Conservation (phyloP, 2,113 vertebrate species). For the Todiramphus saurophagus region DNA sequence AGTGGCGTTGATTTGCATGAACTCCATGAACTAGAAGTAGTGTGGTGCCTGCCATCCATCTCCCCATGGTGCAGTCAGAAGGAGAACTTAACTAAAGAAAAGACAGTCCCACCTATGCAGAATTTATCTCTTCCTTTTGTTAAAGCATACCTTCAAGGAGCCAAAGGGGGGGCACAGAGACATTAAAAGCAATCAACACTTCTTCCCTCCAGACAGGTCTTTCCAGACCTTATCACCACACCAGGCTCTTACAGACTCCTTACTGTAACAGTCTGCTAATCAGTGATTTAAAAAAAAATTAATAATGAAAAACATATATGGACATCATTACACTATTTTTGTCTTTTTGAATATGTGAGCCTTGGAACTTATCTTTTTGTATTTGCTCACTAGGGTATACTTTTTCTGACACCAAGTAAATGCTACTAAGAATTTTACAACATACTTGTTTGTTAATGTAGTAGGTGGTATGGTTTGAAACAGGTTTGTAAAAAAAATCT, state of each 20-base stretch:
- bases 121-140: too few relatives aligned
- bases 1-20: too few relatives aligned
- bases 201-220: too few relatives aligned
- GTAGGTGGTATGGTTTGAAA: not conserved
- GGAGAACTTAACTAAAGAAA: too few relatives aligned
- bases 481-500: not conserved
- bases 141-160: too few relatives aligned
- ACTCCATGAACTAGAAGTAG: too few relatives aligned
- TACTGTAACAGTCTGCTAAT: not conserved
- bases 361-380: not conserved
- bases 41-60: too few relatives aligned
- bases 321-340: not conserved
- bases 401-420: slow-evolving; percentile 30
- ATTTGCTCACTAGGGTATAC: not conserved
- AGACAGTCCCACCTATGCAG: too few relatives aligned
- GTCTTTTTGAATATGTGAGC: not conserved
- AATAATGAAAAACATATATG: not conserved
- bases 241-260: not conserved
- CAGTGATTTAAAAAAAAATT: not conserved
- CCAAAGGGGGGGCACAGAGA: too few relatives aligned
- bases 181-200: too few relatives aligned
- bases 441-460: slow-evolving; percentile 29
- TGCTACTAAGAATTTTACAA: slow-evolving; percentile 1
- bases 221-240: too few relatives aligned
- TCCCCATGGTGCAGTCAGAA: too few relatives aligned